Evolutionary conservation across 2,113 vertebrate genomes (phyloP).

Genomic region (Poeciliopsis occidentalis): DNA sequence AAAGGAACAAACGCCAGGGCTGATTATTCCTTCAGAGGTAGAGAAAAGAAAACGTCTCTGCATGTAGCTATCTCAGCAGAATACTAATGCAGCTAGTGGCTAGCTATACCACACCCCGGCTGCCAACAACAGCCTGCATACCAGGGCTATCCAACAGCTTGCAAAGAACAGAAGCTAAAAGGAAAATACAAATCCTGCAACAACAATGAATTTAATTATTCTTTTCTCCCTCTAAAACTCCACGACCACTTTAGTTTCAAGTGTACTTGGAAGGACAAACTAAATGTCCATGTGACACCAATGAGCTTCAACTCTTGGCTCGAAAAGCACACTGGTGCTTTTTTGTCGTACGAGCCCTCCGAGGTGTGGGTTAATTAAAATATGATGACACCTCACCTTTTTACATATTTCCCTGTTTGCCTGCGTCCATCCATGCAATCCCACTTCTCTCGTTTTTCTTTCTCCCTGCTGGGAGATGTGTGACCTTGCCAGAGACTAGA

Average conservation of each 20-base stretch:
- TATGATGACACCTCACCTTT: conserved; percentile 83
- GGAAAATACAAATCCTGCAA: conserved; percentile 3
- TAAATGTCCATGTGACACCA: conserved; percentile 32
- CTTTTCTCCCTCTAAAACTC: neutral
- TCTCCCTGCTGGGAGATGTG: conserved; percentile 67
- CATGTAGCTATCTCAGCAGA: conserved; percentile 80
- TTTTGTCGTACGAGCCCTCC: conserved; percentile 48
- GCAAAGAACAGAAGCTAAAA: conserved; percentile 3
- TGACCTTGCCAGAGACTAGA: conserved; percentile 91
- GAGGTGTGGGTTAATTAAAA: conserved; percentile 85
- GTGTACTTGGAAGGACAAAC: conserved; percentile 53
- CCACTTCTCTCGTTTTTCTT: conserved; percentile 57
- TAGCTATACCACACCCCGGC: conserved; percentile 59
- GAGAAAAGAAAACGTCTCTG: conserved; percentile 82
- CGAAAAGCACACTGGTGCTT: conserved; percentile 31
- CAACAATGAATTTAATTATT: neutral
- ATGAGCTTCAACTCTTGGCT: conserved; percentile 24
- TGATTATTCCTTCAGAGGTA: conserved; percentile 89
- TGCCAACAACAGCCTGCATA: conserved; percentile 41
- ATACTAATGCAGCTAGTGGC: conserved; percentile 83
- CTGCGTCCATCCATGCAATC: conserved; percentile 82
- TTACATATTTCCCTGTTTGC: conserved; percentile 76
- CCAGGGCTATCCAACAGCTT: conserved; percentile 32
- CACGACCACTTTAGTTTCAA: conserved; percentile 6
- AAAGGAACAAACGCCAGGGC: conserved; percentile 60